A percentile compares a stretch with the other conserved stretches of the same genome.
phyloP scores from a whole-genome alignment of 2,113 vertebrate species.

The Cacatua alba region DNA sequence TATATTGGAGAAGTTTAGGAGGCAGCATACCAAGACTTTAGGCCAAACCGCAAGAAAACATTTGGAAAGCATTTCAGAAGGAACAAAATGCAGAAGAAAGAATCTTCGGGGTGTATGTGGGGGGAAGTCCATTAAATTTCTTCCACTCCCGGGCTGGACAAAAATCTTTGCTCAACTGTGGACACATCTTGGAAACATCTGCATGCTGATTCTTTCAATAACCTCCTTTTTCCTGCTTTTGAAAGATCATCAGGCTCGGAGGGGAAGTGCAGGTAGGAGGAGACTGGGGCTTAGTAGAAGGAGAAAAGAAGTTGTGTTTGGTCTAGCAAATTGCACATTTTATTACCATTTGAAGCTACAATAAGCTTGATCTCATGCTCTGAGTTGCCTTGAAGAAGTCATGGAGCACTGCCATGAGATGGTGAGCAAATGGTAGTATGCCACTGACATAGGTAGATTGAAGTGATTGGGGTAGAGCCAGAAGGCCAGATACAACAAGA shows the following conservation, averaged over 20 bases:
- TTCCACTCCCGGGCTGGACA: neutral
- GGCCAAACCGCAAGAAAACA: conserved; percentile 7
- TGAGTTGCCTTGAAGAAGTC: neutral
- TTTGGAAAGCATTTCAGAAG: conserved; percentile 34
- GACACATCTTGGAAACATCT: neutral
- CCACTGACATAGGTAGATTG: neutral
- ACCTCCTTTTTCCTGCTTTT: neutral
- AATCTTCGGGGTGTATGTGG: neutral
- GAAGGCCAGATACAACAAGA: neutral
- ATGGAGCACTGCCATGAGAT: neutral
- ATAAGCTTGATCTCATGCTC: accelerated
- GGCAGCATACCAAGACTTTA: conserved; percentile 18
- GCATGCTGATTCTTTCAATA: neutral
- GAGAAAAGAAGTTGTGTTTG: neutral
- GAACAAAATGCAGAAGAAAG: neutral
- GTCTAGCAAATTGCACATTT: neutral
- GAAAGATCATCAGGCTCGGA: neutral
- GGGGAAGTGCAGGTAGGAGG: neutral
- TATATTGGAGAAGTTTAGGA: conserved; percentile 35
- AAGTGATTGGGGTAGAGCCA: neutral
- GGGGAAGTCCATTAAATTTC: neutral
- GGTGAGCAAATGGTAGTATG: neutral
- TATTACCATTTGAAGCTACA: neutral
- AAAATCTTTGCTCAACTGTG: neutral
- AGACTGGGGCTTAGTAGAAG: neutral